Evolutionary conservation across 2,888 invertebrate genomes (phyloP), one percentile per base, ranked within the genome.

Genomic region (Petrolisthes manimaculis): DNA sequence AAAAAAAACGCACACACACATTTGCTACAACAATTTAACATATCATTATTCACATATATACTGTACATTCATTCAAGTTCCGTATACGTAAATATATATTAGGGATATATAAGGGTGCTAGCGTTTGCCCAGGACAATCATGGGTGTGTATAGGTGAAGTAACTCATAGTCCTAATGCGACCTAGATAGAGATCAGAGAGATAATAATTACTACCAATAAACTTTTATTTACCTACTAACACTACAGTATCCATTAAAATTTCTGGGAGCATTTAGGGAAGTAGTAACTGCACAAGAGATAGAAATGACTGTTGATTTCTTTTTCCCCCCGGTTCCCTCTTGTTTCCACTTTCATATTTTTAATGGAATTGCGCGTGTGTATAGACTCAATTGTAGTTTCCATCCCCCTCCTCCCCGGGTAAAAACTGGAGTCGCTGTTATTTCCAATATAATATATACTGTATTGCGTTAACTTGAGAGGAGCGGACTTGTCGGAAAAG

Each of bases 331-430:
- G 53, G 74, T 83, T 71, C 54, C 56, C 75, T 56, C 74, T 61
- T 56, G 84, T 84, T 74, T 84, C 77, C 84, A 53, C 37, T 84
- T 74, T 56, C 77, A 75, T 77, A 77, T 77, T 77, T 84, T 84
- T 84, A 77, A 84, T 77, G 74, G 84, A 84, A 84, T 56, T 56
- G 77, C 75, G 55, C 84, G 84, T 84, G 84, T 77, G 51, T 84
- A 84, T 84, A 84, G 84, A 83, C 83, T 84, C 84, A 84, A 84
- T 84, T 84, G 84, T 84, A 78, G 84, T 84, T 74, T 79, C 67
- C 77, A 53, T 79, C 84, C 84, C 84, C 78, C 56, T 53, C 69
- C 78, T 78, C 78, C 78, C 78, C 67, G 5, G 61, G 67, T 61
- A 84, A 84, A 78, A 84, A 67, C 54, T 37, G 67, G 56, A 67